phyloP scores from a whole-genome alignment of 2,797 vertebrate species.

The Anableps anableps region DNA sequence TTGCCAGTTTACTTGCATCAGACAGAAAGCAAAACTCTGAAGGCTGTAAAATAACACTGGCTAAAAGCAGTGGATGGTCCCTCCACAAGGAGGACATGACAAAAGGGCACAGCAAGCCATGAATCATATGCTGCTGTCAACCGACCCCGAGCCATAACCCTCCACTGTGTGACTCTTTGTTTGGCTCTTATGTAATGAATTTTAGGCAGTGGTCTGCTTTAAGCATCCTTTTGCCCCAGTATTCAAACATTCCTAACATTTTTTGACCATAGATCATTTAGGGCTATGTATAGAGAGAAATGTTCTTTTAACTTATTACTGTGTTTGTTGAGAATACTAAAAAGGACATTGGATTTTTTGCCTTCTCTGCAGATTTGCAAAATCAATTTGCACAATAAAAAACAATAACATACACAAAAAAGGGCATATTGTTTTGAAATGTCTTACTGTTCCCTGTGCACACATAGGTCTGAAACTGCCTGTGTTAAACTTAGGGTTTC shows the following conservation, averaged over 20 bases:
- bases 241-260: slow-evolving; percentile 62
- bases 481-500: slow-evolving; percentile 31
- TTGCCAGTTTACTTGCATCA: slow-evolving; percentile 63
- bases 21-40: slow-evolving; percentile 58
- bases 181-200: slow-evolving; percentile 75
- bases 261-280: slow-evolving; percentile 40
- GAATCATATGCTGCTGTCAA: slow-evolving; percentile 82
- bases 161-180: slow-evolving; percentile 75
- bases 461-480: slow-evolving; percentile 20
- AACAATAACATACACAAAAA: not conserved
- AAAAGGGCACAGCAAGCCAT: slow-evolving; percentile 76
- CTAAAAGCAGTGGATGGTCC: slow-evolving; percentile 72
- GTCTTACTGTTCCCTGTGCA: not conserved
- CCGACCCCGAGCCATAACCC: slow-evolving; percentile 77
- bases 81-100: slow-evolving; percentile 74
- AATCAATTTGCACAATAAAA: not conserved
- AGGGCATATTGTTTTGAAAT: not conserved
- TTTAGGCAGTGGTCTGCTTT: slow-evolving; percentile 65
- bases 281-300: slow-evolving; percentile 17
- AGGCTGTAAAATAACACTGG: slow-evolving; percentile 69
- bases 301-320: not conserved
- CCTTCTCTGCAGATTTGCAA: not conserved
- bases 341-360: not conserved
- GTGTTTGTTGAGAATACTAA: not conserved
- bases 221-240: slow-evolving; percentile 64